Percentiles rank a stretch among this genome's conserved stretches.
phyloP scores from a whole-genome alignment of 2,888 invertebrate species.

The Lasioglossum figueresi region DNA sequence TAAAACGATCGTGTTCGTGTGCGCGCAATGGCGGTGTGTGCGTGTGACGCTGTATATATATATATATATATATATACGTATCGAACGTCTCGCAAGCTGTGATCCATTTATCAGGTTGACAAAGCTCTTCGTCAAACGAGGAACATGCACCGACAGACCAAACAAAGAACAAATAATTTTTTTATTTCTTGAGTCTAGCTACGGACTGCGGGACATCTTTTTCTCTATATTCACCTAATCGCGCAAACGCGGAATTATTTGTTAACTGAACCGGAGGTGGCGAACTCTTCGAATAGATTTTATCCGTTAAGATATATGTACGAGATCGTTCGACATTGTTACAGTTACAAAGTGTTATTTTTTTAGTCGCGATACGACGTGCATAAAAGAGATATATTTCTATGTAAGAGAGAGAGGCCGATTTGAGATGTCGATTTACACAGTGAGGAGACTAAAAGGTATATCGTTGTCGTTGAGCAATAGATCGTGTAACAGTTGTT shows the following conservation, averaged over 20 bases:
- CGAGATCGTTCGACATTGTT: not conserved
- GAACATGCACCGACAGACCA: not conserved
- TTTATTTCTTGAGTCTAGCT: not conserved
- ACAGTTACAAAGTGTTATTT: conserved; percentile 30
- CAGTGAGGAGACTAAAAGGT: conserved; percentile 25
- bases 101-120: conserved; percentile 6
- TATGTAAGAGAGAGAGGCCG: conserved; percentile 3
- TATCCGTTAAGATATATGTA: not conserved
- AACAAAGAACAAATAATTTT: not conserved
- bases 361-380: conserved; percentile 10
- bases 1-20: not conserved
- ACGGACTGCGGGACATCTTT: conserved; percentile 5
- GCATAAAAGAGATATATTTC: conserved; percentile 29
- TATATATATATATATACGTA: not conserved
- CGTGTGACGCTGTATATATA: not conserved
- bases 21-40: not conserved
- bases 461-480: conserved; percentile 61
- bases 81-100: not conserved
- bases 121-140: not conserved
- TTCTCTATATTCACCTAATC: not conserved
- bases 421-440: conserved; percentile 26
- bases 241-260: not conserved
- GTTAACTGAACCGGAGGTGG: not conserved
- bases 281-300: not conserved
- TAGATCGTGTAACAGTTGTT: conserved; percentile 34